A percentile compares a stretch with the other conserved stretches of the same genome.
phyloP scores from a whole-genome alignment of 2,113 vertebrate species.

The rabbit (Oryctolagus cuniculus) region DNA sequence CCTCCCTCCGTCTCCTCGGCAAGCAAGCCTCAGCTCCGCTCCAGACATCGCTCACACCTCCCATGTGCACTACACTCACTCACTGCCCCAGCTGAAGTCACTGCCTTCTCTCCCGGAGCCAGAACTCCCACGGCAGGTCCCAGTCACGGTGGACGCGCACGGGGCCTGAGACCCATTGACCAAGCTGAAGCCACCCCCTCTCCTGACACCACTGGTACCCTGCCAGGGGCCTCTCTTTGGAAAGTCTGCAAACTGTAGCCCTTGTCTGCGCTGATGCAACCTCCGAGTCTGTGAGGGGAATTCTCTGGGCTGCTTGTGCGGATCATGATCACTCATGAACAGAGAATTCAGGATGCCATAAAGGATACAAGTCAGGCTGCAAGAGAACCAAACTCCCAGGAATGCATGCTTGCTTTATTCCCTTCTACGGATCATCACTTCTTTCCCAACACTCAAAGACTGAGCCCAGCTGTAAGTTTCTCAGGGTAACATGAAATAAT shows the following conservation, averaged over 20 bases:
- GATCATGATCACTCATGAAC: not conserved
- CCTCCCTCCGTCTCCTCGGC: not conserved
- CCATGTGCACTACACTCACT: not conserved
- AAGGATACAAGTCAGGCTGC: not conserved
- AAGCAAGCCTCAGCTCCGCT: not conserved
- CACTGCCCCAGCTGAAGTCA: not conserved
- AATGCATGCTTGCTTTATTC: not conserved
- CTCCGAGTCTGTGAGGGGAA: not conserved
- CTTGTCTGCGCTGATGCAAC: not conserved
- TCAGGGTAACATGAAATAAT: not conserved
- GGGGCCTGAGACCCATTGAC: not conserved
- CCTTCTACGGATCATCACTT: not conserved
- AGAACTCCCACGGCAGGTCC: not conserved
- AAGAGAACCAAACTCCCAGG: not conserved
- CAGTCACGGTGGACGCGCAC: not conserved
- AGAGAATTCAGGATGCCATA: not conserved
- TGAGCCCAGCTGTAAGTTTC: not conserved
- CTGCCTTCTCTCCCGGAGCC: not conserved
- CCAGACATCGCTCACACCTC: not conserved
- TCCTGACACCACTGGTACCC: not conserved
- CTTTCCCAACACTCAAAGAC: not conserved
- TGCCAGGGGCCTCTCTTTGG: not conserved
- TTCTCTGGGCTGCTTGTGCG: not conserved
- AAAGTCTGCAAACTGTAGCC: not conserved
- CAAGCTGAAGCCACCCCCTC: not conserved